Evolutionary conservation across 2,113 vertebrate species (phyloP).

Genomic region (Cyanocitta stelleri): DNA sequence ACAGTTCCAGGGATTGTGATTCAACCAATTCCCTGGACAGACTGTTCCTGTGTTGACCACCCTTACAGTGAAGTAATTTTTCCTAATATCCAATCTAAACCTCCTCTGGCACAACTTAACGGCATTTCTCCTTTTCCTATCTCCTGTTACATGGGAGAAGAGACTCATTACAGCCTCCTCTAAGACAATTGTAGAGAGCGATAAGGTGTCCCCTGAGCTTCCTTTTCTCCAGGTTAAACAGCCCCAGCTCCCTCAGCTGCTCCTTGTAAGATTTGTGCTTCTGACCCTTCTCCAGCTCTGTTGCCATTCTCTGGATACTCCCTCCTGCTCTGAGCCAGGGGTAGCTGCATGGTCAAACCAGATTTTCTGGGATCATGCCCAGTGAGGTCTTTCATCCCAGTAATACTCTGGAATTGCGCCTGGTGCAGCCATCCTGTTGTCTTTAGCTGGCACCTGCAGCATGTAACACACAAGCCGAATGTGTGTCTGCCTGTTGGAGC

Average conservation of each 20-base stretch:
- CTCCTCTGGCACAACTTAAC: not conserved
- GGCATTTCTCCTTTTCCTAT: not conserved
- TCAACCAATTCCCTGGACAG: not conserved
- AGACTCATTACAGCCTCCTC: not conserved
- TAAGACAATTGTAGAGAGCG: not conserved
- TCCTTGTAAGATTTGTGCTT: not conserved
- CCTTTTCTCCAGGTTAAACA: not conserved
- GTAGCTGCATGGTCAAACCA: not conserved
- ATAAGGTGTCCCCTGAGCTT: not conserved
- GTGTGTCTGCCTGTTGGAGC: not conserved
- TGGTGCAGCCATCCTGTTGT: not conserved
- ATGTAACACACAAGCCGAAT: not conserved
- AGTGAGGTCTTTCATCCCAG: not conserved
- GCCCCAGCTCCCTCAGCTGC: not conserved
- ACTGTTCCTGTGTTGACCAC: not conserved
- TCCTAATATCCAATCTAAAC: not conserved
- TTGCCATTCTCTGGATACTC: not conserved
- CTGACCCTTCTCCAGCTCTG: not conserved
- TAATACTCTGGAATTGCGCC: not conserved
- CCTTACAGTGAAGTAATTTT: not conserved
- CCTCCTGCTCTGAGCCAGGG: not conserved
- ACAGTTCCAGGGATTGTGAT: not conserved
- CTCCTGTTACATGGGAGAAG: not conserved
- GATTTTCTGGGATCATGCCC: not conserved
- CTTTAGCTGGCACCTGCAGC: conserved; percentile 1